phyloP scores from a whole-genome alignment of 2,888 invertebrate species.

The Platycnemis pennipes region DNA sequence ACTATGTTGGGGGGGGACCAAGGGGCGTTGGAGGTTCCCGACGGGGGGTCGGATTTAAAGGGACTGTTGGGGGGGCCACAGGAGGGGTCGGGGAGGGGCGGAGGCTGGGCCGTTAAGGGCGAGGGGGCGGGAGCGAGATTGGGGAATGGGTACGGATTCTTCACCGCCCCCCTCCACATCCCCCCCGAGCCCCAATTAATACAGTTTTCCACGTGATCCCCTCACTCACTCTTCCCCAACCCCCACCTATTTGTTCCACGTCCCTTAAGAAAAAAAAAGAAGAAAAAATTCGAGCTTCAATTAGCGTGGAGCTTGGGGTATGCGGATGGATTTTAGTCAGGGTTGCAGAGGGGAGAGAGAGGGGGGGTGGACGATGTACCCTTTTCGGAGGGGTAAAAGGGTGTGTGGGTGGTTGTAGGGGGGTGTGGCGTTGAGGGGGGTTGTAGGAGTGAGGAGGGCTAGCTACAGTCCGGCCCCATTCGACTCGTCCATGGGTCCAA shows the following conservation, averaged over 20 bases:
- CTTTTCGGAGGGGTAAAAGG: not conserved
- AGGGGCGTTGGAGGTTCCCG: not conserved
- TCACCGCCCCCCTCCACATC: too few relatives aligned
- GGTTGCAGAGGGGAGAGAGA: not conserved
- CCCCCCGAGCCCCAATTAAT: conserved; percentile 56
- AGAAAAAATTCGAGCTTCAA: conserved; percentile 46
- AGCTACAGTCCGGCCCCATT: not conserved
- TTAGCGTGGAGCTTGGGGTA: conserved; percentile 47
- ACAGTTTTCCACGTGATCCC: conserved; percentile 54
- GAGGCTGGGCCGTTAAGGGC: not conserved
- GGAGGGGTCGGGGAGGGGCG: not conserved
- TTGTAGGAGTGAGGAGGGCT: not conserved
- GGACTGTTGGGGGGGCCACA: not conserved
- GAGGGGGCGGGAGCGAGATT: not conserved
- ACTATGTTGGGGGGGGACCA: not conserved
- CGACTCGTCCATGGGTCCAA: not conserved
- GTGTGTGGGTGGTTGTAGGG: not conserved
- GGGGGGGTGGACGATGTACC: not conserved
- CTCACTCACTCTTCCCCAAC: not conserved
- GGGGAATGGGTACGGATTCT: conserved; percentile 13
- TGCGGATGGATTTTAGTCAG: conserved; percentile 31
- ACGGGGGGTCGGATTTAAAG: conserved; percentile 6
- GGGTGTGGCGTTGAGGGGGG: not conserved
- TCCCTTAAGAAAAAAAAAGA: too few relatives aligned
- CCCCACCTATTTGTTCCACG: conserved; percentile 23